phyloP scores from a whole-genome alignment of 2,113 vertebrate genomes.

The Otocyon megalotis region DNA sequence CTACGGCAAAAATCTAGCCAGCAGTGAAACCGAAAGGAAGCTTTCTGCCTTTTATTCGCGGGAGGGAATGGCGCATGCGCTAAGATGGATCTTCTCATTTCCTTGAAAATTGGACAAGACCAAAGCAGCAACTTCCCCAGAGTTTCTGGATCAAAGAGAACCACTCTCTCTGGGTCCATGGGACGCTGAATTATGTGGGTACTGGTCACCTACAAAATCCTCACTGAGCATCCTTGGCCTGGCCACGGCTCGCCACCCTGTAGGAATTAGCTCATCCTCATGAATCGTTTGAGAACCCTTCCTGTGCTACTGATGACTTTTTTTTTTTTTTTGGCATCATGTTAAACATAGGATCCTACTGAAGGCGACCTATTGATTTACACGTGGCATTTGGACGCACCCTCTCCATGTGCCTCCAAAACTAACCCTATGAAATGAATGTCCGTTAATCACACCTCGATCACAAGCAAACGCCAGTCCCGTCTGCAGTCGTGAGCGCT shows the following conservation, averaged over 20 bases:
- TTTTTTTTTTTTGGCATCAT: neutral
- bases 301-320: neutral
- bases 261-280: neutral
- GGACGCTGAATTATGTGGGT: neutral
- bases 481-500: neutral
- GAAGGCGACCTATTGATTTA: neutral
- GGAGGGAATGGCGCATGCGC: neutral
- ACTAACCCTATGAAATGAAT: neutral
- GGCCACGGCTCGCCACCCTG: neutral
- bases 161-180: neutral
- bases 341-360: neutral
- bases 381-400: fast-evolving
- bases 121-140: neutral
- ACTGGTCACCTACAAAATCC: neutral
- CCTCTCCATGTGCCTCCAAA: neutral
- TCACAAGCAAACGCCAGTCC: neutral
- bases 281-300: neutral
- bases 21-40: neutral
- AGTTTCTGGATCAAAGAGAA: neutral
- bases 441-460: neutral
- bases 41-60: neutral
- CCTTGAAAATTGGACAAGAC: conserved; percentile 25
- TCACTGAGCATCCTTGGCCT: neutral
- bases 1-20: conserved; percentile 26
- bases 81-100: neutral